Percentiles rank a stretch among this genome's conserved stretches.
These are phyloP conservation scores for Actinopyga echinites DNA, from an alignment of 53 echinoderm and acorn worm species.

Conservation along the genomic window DNA sequence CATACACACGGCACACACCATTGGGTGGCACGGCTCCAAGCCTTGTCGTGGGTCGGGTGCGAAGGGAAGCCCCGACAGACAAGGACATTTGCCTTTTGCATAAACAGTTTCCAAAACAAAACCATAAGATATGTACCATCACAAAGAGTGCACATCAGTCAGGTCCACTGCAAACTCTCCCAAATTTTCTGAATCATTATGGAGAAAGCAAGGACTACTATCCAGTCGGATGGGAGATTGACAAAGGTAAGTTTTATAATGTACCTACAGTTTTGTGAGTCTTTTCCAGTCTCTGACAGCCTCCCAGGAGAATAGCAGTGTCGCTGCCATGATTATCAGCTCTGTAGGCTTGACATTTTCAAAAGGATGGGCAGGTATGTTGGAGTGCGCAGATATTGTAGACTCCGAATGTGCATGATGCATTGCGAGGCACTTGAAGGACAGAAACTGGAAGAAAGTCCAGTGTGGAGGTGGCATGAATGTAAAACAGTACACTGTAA, in stretches of 20 bases:
- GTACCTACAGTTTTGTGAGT: not conserved
- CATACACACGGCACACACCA: not conserved
- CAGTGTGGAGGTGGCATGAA: too few relatives aligned
- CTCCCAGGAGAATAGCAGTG: too few relatives aligned
- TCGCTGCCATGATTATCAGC: too few relatives aligned
- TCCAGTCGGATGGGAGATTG: constrained; percentile 21
- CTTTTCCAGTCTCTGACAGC: not conserved
- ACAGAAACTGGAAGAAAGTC: too few relatives aligned
- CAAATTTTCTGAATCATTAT: not conserved
- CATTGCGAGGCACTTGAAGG: too few relatives aligned
- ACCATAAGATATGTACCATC: constrained; percentile 12
- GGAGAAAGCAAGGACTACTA: constrained; percentile 8
- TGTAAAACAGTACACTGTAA: too few relatives aligned
- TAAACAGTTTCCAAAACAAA: constrained; percentile 34
- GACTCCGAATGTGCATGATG: too few relatives aligned
- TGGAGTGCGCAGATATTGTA: too few relatives aligned
- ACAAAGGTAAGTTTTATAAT: constrained; percentile 21
- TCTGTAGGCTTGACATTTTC: too few relatives aligned
- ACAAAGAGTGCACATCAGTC: not conserved
- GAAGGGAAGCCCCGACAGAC: not conserved
- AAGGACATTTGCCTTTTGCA: constrained; percentile 17
- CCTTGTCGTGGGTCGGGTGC: constrained; percentile 28
- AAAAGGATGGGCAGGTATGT: too few relatives aligned
- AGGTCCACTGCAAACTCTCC: constrained; percentile 9
- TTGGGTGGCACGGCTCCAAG: constrained; percentile 21